Evolutionary conservation across 2,797 vertebrate species (phyloP).

Genomic region (Pipistrellus nathusii): DNA sequence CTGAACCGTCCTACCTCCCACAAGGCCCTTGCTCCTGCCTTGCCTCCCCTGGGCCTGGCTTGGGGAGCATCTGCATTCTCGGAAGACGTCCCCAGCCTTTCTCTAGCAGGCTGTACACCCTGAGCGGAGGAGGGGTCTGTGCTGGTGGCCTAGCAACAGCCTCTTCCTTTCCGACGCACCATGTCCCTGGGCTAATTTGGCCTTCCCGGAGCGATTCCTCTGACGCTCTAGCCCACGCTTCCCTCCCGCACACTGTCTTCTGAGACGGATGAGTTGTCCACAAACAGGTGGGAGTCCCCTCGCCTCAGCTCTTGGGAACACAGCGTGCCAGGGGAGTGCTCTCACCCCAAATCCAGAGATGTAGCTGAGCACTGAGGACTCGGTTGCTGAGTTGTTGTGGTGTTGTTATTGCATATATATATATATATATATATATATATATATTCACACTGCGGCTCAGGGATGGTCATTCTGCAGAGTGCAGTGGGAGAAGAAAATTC

Average conservation of each 20-base stretch:
- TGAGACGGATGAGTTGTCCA: slow-evolving; percentile 74
- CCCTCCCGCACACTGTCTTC: slow-evolving; percentile 62
- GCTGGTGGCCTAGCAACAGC: slow-evolving; percentile 76
- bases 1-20: too few relatives aligned
- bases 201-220: slow-evolving; percentile 66
- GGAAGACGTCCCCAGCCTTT: neutral
- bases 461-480: neutral
- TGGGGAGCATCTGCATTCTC: neutral
- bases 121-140: neutral
- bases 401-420: neutral
- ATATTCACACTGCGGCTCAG: neutral
- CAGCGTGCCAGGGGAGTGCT: slow-evolving; percentile 47
- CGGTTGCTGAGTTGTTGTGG: neutral
- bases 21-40: neutral
- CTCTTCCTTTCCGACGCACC: slow-evolving; percentile 27
- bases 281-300: slow-evolving; percentile 70
- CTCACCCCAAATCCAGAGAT: slow-evolving; percentile 47
- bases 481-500: slow-evolving; percentile 27
- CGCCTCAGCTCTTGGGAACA: slow-evolving; percentile 65
- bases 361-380: slow-evolving; percentile 31
- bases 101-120: neutral
- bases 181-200: slow-evolving; percentile 68
- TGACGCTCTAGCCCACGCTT: slow-evolving; percentile 65
- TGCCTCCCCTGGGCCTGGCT: neutral
- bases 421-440: too few relatives aligned